phyloP scores from a whole-genome alignment of 2,888 invertebrate genomes.

The Lamellibrachia satsuma region DNA sequence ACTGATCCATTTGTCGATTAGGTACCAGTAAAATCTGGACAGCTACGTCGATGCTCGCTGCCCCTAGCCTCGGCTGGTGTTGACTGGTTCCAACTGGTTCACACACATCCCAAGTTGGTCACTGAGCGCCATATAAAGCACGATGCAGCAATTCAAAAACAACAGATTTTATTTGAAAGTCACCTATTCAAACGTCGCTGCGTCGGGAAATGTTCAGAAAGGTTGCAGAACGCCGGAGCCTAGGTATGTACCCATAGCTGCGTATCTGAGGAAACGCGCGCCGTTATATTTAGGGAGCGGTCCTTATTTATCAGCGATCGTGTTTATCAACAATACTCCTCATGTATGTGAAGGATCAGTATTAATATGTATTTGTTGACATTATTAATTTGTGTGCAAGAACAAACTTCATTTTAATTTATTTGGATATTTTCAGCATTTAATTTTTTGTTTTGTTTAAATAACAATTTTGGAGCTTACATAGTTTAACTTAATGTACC shows the following conservation, averaged over 20 bases:
- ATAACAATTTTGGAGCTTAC: too few relatives aligned
- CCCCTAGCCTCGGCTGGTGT: neutral
- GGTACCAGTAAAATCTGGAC: conserved; percentile 2
- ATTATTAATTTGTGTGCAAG: neutral
- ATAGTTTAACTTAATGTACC: too few relatives aligned
- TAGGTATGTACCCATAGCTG: neutral
- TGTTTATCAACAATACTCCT: neutral
- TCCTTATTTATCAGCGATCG: neutral
- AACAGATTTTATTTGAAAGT: neutral
- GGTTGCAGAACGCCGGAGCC: conserved; percentile 17
- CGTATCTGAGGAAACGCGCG: neutral
- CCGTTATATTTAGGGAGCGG: neutral
- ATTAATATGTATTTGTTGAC: neutral
- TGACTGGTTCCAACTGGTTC: neutral
- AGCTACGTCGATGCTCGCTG: neutral
- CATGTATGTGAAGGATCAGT: neutral
- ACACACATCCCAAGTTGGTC: neutral
- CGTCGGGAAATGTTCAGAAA: conserved; percentile 3
- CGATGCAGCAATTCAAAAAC: neutral
- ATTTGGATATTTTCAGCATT: neutral
- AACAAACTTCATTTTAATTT: neutral
- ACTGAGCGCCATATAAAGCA: neutral
- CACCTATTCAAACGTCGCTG: neutral
- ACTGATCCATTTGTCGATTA: neutral
- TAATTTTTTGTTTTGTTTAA: too few relatives aligned